phyloP scores from a whole-genome alignment of 2,113 vertebrate genomes.

The Tachycineta bicolor region DNA sequence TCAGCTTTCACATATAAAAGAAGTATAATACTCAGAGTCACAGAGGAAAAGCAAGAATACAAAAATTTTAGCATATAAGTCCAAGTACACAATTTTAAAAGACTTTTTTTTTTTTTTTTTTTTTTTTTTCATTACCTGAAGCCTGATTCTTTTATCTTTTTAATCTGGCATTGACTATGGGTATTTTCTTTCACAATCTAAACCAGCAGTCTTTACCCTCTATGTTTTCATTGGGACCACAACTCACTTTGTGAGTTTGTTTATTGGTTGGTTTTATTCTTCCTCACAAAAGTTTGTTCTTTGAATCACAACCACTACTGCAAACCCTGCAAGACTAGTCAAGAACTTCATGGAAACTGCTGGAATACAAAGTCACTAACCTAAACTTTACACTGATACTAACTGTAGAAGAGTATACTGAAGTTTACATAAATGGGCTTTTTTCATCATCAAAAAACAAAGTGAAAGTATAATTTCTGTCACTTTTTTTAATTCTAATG shows the following conservation, averaged over 20 bases:
- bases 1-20: background rate
- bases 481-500: background rate
- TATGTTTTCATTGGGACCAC: background rate
- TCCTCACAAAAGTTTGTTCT: background rate
- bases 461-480: background rate
- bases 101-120: background rate
- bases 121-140: background rate
- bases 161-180: background rate
- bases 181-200: background rate
- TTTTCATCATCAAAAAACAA: background rate
- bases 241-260: background rate
- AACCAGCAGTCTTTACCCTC: background rate
- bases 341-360: background rate
- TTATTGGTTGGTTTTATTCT: background rate
- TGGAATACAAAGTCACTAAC: background rate
- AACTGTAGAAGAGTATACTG: background rate
- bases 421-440: background rate
- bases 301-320: background rate
- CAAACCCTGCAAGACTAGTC: background rate
- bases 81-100: background rate
- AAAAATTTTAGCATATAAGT: background rate
- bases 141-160: background rate
- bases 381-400: background rate
- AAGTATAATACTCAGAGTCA: background rate
- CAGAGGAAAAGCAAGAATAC: background rate